Evolutionary conservation across 2,797 vertebrate species (phyloP).

Genomic region (Halcyon badia): DNA sequence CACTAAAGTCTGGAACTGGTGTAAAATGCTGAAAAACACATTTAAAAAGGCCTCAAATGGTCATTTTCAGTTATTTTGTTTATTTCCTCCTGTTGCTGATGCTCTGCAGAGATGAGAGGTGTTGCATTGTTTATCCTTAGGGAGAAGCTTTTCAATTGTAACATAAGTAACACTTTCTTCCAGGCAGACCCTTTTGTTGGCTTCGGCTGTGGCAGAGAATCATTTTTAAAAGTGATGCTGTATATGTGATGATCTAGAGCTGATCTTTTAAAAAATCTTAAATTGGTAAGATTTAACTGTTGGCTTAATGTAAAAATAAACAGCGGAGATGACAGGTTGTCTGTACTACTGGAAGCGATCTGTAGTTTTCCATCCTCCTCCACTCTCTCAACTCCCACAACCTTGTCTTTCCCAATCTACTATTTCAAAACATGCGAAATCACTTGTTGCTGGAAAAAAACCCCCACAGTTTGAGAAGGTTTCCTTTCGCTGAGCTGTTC

Average conservation of each 20-base stretch:
- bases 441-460: not conserved
- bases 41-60: not conserved
- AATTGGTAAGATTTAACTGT: not conserved
- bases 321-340: not conserved
- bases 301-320: not conserved
- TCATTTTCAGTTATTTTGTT: not conserved
- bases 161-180: not conserved
- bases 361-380: not conserved
- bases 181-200: not conserved
- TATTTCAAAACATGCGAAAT: constrained; percentile 6
- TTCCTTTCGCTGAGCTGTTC: not conserved
- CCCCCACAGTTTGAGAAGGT: not conserved
- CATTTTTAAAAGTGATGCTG: not conserved
- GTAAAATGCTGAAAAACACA: not conserved
- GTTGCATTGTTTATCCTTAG: not conserved
- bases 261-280: not conserved
- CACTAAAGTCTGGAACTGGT: not conserved
- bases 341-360: not conserved
- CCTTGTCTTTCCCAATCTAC: not conserved
- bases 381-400: not conserved
- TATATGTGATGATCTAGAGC: not conserved
- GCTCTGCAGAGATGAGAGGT: not conserved
- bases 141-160: not conserved
- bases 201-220: not conserved
- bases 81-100: not conserved